Evolutionary conservation across 2,888 invertebrate species (phyloP).

Genomic region (Conistra vaccinii): DNA sequence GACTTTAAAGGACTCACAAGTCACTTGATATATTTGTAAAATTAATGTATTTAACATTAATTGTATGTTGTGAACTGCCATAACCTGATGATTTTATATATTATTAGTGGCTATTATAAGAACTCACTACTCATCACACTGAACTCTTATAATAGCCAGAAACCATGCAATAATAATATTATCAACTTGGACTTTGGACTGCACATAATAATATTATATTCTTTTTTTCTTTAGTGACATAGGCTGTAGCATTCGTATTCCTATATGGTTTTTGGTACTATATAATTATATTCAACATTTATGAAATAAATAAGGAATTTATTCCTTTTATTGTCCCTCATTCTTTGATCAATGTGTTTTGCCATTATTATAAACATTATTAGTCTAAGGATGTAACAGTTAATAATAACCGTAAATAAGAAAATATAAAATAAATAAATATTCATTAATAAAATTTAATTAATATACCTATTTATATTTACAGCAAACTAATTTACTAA

Average conservation of each 20-base stretch:
- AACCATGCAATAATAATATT: neutral
- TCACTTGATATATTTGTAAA: neutral
- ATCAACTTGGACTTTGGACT: neutral
- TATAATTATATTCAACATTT: neutral
- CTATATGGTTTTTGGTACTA: neutral
- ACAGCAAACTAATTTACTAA: slow-evolving; percentile 34
- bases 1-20: neutral
- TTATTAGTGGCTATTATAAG: too few species aligned
- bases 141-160: neutral
- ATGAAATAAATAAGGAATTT: neutral
- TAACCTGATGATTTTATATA: neutral
- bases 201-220: neutral
- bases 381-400: neutral
- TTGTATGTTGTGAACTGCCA: neutral
- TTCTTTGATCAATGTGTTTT: neutral
- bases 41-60: neutral
- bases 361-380: neutral
- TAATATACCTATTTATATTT: slow-evolving; percentile 40
- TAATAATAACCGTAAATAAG: neutral
- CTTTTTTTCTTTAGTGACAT: neutral
- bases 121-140: too few species aligned
- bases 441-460: slow-evolving; percentile 20
- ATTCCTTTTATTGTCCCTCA: neutral
- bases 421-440: too few species aligned
- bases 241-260: neutral